Base-by-base conservation (phyloP, 2,113 vertebrate genomes). In the Trochalopteron elliotii region DNA sequence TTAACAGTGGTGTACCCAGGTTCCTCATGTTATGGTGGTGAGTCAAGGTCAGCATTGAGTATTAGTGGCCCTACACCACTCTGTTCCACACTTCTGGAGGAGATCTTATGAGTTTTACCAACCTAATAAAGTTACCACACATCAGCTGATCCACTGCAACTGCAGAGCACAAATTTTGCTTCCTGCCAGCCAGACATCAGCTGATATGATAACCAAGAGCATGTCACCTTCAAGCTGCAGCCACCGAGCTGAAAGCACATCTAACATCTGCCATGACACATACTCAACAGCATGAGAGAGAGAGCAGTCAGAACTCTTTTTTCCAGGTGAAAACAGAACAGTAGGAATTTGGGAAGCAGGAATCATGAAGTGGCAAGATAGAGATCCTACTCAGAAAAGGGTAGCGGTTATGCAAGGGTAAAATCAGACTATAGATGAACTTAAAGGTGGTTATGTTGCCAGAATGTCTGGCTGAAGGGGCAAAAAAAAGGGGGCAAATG, bases 71-170 rank as follows among this genome's bases (percentile, higher is more conserved):
- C 21, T n/a, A 86, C 45, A 83, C 55, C 9, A 16, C 39, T 50
- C 37, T 0, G 3, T 77, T 93, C 59, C 79, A 92, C 37, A 9
- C 25, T 88, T 69, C 31, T 88, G 50, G 60, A 55, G 20, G 20
- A 85, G 45, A 5, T 83, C 24, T 91, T 22, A 60, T 24, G 49
- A 91, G 42, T n/a, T 93, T 88, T 74, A 55, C 71, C 88, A 70
- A 14, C 33, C 45, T 37, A 69, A 28, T 28, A 59, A 82, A 79
- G 45, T 65, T 76, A 57, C 49, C 85, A 83, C 50, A 94, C 67
- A 83, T 83, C 90, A 96, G 79, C 78, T 94, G 92, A 94, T 44
- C 53, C 40, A 49, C 39, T 90, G 82, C 49, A 72, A 80, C 15
- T 76, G 84, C 87, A 79, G 49, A 85, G 40, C 49, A 69, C 44